These are phyloP conservation scores for Vollenhovia emeryi DNA, from an alignment of 1,140 invertebrate species.

Conservation along the genomic window DNA sequence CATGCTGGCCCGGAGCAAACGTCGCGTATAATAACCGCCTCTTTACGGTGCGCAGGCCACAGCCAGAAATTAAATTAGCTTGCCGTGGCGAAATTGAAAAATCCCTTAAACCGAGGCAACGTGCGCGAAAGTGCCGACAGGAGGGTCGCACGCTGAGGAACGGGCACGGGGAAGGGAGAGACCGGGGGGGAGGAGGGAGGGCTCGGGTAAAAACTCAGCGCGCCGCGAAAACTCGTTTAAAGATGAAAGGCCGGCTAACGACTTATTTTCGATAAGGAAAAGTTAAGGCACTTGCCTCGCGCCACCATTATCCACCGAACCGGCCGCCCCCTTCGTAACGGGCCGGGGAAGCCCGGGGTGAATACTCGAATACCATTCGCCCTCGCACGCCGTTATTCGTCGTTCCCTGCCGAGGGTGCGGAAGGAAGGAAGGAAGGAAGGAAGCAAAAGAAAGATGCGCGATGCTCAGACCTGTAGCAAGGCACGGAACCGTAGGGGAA, in stretches of 20 bases:
- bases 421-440: slow-evolving; percentile 32
- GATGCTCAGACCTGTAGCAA: slow-evolving; percentile 28
- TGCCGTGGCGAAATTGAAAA: slow-evolving; percentile 81
- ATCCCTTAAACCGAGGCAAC: slow-evolving; percentile 83
- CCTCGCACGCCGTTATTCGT: slow-evolving; percentile 51
- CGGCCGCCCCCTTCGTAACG: slow-evolving; percentile 52
- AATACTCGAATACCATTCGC: slow-evolving; percentile 67
- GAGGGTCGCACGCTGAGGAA: slow-evolving; percentile 46
- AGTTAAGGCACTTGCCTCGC: slow-evolving; percentile 81
- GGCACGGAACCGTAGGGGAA: background rate
- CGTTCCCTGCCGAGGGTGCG: slow-evolving; percentile 42
- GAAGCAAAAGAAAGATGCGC: slow-evolving; percentile 34
- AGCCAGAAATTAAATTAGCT: slow-evolving; percentile 81
- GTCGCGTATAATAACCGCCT: slow-evolving; percentile 65
- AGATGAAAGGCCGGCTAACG: slow-evolving; percentile 85
- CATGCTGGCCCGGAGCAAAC: slow-evolving; percentile 39
- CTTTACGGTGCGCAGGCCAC: slow-evolving; percentile 58
- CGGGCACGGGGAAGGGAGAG: background rate
- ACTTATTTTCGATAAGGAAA: slow-evolving; percentile 86
- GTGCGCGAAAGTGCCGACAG: slow-evolving; percentile 60
- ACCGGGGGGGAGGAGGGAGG: slow-evolving; percentile 12
- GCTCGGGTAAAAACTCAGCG: slow-evolving; percentile 78
- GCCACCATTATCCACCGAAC: slow-evolving; percentile 62
- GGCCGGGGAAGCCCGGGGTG: slow-evolving; percentile 48
- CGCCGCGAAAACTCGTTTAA: slow-evolving; percentile 85